Conservation (phyloP, 2,888 invertebrate genomes). For the Leptopilina myrica region DNA sequence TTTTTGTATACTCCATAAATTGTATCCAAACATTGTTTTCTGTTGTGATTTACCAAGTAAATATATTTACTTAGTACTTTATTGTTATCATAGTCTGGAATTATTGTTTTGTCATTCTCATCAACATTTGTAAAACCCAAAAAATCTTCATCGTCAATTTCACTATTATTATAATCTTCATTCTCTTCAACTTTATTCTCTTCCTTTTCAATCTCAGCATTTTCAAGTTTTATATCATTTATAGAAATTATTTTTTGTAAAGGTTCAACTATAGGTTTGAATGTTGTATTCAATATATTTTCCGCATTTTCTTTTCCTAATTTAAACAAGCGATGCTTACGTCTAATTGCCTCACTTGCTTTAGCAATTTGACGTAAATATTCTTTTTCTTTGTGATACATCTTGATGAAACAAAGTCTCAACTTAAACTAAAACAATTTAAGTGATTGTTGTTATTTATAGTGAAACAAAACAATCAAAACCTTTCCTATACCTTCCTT, state of each 20-base stretch:
- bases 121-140: no score
- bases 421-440: not conserved
- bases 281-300: not conserved
- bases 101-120: no score
- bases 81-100: not conserved
- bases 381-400: not conserved
- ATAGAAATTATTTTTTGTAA: not conserved
- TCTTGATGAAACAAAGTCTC: not conserved
- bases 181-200: not conserved
- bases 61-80: not conserved
- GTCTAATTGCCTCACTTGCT: no score
- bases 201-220: not conserved
- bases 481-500: no score
- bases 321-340: not conserved
- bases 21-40: not conserved
- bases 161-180: not conserved
- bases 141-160: no score
- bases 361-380: not conserved
- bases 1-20: not conserved
- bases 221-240: not conserved
- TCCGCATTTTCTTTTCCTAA: constrained; percentile 5
- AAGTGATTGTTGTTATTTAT: not conserved
- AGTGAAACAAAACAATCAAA: not conserved
- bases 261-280: not conserved
- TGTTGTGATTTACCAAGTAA: not conserved